A percentile compares a stretch with the other conserved stretches of the same genome.
Conservation (phyloP, 2,113 vertebrate species). For the Acanthisitta chloris region DNA sequence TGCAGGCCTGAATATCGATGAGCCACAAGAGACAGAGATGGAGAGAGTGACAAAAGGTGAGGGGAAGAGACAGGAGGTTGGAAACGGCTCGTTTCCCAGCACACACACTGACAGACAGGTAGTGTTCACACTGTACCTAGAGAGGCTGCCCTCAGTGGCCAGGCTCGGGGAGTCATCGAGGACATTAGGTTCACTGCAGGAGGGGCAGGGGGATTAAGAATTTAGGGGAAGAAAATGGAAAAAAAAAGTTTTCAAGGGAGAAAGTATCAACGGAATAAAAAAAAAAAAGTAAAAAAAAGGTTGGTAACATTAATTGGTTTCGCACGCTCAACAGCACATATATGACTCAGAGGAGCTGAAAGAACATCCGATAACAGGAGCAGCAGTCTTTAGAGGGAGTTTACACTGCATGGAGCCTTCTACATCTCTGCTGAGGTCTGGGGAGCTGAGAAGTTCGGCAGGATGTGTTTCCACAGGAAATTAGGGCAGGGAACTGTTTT, state of each 20-base stretch:
- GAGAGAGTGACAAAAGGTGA: conserved; percentile 60
- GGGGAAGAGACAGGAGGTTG: conserved; percentile 61
- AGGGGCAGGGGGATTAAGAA: conserved; percentile 89
- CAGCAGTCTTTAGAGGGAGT: conserved; percentile 29
- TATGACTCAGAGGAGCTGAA: conserved; percentile 63
- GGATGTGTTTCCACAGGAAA: not conserved
- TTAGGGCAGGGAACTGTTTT: not conserved
- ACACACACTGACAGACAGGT: conserved; percentile 88
- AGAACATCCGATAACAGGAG: conserved; percentile 54
- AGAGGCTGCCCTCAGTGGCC: conserved; percentile 98
- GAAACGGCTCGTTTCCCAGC: conserved; percentile 79
- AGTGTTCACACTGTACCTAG: conserved; percentile 98
- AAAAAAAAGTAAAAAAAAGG: conserved; percentile 66
- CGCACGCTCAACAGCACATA: conserved; percentile 64
- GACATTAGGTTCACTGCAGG: conserved; percentile 99
- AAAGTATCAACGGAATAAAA: conserved; percentile 73
- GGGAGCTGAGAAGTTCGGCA: not conserved
- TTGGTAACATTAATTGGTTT: conserved; percentile 69
- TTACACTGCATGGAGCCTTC: conserved; percentile 23
- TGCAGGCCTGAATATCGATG: conserved; percentile 75
- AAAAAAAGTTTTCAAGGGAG: conserved; percentile 73
- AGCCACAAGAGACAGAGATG: conserved; percentile 74
- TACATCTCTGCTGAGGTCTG: not conserved
- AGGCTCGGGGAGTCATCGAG: conserved; percentile 99
- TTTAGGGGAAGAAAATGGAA: conserved; percentile 87